These are phyloP conservation scores for Grallaria varia DNA, from an alignment of 2,113 vertebrate genomes.

Conservation along the genomic window DNA sequence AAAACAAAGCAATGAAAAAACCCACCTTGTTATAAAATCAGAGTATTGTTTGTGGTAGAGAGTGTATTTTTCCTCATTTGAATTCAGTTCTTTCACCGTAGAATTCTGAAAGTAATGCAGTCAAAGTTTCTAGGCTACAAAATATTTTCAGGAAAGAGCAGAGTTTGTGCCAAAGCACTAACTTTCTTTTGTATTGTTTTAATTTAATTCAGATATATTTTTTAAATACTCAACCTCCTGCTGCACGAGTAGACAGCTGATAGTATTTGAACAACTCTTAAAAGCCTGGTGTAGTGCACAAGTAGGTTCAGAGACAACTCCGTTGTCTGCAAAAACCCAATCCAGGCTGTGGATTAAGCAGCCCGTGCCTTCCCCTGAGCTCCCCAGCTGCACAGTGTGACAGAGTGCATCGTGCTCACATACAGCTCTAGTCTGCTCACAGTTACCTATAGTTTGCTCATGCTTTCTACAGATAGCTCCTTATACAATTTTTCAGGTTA, in stretches of 20 bases:
- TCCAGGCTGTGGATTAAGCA: not conserved
- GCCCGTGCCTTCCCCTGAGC: fast-evolving
- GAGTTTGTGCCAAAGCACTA: not conserved
- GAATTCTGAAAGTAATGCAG: not conserved
- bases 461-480: not conserved
- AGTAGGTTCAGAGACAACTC: not conserved
- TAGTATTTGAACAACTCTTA: not conserved
- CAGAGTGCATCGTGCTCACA: not conserved
- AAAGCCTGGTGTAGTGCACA: not conserved
- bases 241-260: fast-evolving
- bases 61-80: not conserved
- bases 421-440: not conserved
- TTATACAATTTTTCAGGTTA: not conserved
- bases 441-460: not conserved
- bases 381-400: slow-evolving; percentile 1
- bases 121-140: not conserved
- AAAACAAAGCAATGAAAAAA: not conserved
- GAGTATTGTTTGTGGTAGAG: not conserved
- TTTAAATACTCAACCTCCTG: not conserved
- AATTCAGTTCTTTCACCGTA: not conserved
- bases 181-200: not conserved
- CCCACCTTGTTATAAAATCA: not conserved
- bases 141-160: not conserved
- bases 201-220: not conserved
- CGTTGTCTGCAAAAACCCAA: too few relatives aligned